Conservation (phyloP, 2,888 invertebrate species). For the Rotaria macrura region DNA sequence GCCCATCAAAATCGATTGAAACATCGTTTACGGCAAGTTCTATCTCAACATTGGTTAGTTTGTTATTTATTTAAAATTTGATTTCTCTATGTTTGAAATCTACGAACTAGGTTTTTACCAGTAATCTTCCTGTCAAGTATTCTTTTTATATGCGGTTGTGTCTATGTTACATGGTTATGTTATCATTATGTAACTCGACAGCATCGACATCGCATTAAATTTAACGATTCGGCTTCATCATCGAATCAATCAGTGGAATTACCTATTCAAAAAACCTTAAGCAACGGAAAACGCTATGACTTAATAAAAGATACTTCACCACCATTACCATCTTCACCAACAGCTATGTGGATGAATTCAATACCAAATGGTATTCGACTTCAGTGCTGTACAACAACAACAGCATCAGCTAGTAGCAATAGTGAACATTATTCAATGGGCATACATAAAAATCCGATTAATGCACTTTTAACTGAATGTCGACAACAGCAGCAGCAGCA, state of each 20-base stretch:
- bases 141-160: background rate
- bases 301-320: background rate
- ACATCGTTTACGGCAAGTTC: background rate
- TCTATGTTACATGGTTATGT: background rate
- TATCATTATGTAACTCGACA: background rate
- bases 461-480: background rate
- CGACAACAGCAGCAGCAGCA: background rate
- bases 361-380: background rate
- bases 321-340: background rate
- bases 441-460: conserved; percentile 18
- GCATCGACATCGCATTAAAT: background rate
- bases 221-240: background rate
- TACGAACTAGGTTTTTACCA: background rate
- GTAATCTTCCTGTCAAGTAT: background rate
- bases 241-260: background rate
- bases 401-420: background rate
- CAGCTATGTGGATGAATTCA: conserved; percentile 25
- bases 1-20: background rate
- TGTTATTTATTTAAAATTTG: background rate
- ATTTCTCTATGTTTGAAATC: background rate
- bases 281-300: background rate
- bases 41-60: background rate
- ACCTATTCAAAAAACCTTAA: conserved; percentile 9
- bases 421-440: background rate
- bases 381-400: background rate